Evolutionary conservation across 2,888 invertebrate species (phyloP).

Genomic region (Orthonevra nobilis): DNA sequence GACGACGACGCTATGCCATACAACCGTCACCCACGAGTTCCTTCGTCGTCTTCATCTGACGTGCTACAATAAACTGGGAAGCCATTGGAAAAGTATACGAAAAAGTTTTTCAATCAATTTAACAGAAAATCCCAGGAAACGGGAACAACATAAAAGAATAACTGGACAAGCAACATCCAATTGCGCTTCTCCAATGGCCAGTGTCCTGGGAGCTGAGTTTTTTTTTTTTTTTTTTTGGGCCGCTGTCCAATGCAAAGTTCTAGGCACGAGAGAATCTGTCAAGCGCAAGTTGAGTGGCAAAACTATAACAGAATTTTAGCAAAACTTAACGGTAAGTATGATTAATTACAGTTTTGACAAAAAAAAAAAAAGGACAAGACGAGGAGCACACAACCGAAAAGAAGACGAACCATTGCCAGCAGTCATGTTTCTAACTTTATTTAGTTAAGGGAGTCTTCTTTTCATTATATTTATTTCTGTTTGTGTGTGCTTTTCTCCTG

Average conservation of each 20-base stretch:
- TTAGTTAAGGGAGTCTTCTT: constrained; percentile 8
- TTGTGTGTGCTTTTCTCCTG: background rate
- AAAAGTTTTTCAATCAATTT: constrained; percentile 70
- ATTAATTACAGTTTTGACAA: constrained; percentile 66
- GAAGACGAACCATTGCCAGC: constrained; percentile 11
- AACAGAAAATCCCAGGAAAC: constrained; percentile 40
- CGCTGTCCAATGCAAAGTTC: constrained; percentile 38
- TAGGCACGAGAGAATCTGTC: constrained; percentile 38
- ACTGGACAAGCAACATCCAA: constrained; percentile 6
- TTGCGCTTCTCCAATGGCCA: constrained; percentile 18
- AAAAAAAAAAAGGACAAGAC: constrained; percentile 4
- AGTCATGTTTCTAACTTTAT: constrained; percentile 46
- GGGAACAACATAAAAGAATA: constrained; percentile 4
- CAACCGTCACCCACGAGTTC: background rate
- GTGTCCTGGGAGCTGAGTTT: background rate
- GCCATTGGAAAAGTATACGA: constrained; percentile 61
- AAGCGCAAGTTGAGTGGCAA: constrained; percentile 45
- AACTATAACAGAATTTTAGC: constrained; percentile 59
- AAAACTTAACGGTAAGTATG: constrained; percentile 64
- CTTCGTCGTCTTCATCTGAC: constrained; percentile 5
- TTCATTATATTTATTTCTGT: no score
- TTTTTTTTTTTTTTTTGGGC: constrained; percentile 1
- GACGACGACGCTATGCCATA: background rate
- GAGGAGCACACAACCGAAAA: no score
- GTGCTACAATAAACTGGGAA: constrained; percentile 58